Evolutionary conservation across 2,888 invertebrate species (phyloP).

Genomic region (Dolichomitus sp.): DNA sequence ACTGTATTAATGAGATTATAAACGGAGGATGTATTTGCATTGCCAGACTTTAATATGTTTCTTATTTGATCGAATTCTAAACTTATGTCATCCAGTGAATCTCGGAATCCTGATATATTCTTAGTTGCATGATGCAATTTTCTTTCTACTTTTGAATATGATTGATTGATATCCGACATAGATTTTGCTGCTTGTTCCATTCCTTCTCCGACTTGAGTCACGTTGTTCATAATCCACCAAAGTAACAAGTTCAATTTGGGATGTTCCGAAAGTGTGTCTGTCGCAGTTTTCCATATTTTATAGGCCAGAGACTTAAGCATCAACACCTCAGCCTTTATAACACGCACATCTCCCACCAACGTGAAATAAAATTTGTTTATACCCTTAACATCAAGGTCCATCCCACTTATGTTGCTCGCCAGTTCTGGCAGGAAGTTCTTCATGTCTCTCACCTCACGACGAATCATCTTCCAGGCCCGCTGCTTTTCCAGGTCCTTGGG

Average conservation of each 20-base stretch:
- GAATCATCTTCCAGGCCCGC: slow-evolving; percentile 38
- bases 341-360: slow-evolving; percentile 47
- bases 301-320: slow-evolving; percentile 40
- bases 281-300: slow-evolving; percentile 50
- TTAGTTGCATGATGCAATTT: not conserved
- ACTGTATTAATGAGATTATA: no score
- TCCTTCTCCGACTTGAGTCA: not conserved
- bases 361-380: slow-evolving; percentile 34
- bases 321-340: slow-evolving; percentile 42
- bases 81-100: no score
- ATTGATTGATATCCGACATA: no score
- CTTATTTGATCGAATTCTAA: no score
- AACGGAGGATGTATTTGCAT: no score
- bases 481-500: not conserved
- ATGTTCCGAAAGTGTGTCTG: slow-evolving; percentile 55
- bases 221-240: slow-evolving; percentile 44
- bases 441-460: slow-evolving; percentile 36
- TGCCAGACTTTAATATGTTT: no score
- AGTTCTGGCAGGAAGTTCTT: slow-evolving; percentile 33
- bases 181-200: slow-evolving; percentile 1
- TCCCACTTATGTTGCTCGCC: slow-evolving; percentile 42
- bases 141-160: no score
- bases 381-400: slow-evolving; percentile 37
- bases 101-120: not conserved
- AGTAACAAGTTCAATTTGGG: slow-evolving; percentile 32